These are phyloP conservation scores for Yponomeuta malinellus DNA, from an alignment of 2,888 invertebrate genomes.

Conservation along the genomic window DNA sequence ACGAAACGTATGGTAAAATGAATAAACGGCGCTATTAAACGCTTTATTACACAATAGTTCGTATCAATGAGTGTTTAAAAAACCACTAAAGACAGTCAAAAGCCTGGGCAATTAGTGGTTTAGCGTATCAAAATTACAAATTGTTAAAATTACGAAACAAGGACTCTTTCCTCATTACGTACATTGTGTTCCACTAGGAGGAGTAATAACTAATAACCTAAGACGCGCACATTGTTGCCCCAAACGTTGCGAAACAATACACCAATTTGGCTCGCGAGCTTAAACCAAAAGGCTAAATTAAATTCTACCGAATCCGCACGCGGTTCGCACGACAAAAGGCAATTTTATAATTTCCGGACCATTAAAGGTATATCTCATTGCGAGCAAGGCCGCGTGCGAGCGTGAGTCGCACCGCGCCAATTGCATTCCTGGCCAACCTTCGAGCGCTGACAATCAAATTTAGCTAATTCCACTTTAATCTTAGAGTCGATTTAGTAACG, in stretches of 20 bases:
- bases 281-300: conserved; percentile 42
- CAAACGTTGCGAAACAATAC: conserved; percentile 41
- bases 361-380: conserved; percentile 53
- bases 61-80: background rate
- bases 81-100: background rate
- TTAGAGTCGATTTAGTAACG: conserved; percentile 40
- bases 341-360: conserved; percentile 61
- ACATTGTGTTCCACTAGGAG: conserved; percentile 21
- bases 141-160: background rate
- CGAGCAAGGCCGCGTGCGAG: conserved; percentile 63
- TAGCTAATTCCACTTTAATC: conserved; percentile 33
- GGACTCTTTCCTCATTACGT: conserved; percentile 9
- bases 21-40: background rate
- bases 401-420: conserved; percentile 51
- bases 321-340: conserved; percentile 41
- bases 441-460: conserved; percentile 36
- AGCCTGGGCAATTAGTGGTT: background rate
- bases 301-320: conserved; percentile 37
- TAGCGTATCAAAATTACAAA: background rate
- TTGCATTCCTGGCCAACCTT: conserved; percentile 48
- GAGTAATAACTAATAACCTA: conserved; percentile 13
- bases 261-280: conserved; percentile 33
- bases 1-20: background rate
- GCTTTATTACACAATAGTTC: background rate
- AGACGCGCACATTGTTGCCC: conserved; percentile 8